Base-by-base conservation (phyloP, 2,797 vertebrate genomes). In the Acestrorhynchus altus region DNA sequence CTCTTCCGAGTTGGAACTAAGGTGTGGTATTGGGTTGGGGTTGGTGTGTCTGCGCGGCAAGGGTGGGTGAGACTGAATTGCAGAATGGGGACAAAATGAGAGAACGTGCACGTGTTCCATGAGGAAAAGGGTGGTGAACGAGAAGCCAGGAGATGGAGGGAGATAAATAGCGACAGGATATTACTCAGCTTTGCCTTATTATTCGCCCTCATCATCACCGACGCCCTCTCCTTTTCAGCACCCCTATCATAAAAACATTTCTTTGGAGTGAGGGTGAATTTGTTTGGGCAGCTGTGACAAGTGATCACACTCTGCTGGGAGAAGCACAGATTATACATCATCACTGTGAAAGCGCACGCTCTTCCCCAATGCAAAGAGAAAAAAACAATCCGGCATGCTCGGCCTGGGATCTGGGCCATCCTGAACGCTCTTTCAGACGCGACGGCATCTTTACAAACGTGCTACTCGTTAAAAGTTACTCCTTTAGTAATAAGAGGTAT, bases 131-230 rank as follows among this genome's bases (percentile, higher is more conserved):
- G 18, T 8, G n/a, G 8, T 16, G 8, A 59, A 18, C 8, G 31
- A 54, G 20, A 59, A 3, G 12, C 52, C 12, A n/a, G n/a, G 35
- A 77, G 72, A 80, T 76, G 63, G 56, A 51, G 59, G 59, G 70
- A 64, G 65, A 81, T 77, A 74, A 68, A 84, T 46, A 63, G 54
- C 51, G 60, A 71, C 80, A 84, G 80, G 83, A 82, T 72, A 84
- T 82, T 84, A 79, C 77, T 44, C 31, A 46, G 66, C 65, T 61
- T 67, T 11, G 20, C 28, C 31, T 63, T 74, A 81, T 83, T 81
- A 76, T 68, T 76, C 11, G 40, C 44, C 63, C 64, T 74, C 64
- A 66, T 81, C 83, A 67, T 81, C 31, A 42, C 49, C 22, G 35
- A 56, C n/a, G 44, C 56, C 44, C 31, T 66, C 49, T 59, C 46